Conservation (phyloP, 2,888 invertebrate genomes). For the Drosophila multiciliata region DNA sequence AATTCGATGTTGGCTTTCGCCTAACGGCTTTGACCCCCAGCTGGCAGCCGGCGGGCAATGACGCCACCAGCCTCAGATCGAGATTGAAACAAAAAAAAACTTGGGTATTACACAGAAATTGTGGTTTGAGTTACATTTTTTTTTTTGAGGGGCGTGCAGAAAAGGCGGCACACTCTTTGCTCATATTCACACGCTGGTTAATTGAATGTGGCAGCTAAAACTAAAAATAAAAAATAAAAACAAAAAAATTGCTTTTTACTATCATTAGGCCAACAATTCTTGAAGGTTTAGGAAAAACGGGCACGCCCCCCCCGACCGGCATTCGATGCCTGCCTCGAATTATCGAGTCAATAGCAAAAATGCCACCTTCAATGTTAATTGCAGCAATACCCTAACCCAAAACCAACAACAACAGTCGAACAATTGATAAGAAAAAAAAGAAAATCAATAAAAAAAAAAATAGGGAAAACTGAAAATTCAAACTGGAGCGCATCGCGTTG, state of each 20-base stretch:
- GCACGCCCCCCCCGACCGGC: slow-evolving; percentile 34
- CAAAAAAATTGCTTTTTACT: slow-evolving; percentile 28
- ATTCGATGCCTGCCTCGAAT: slow-evolving; percentile 43
- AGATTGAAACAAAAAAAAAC: slow-evolving; percentile 3
- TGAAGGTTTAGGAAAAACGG: not conserved
- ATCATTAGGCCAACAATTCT: slow-evolving; percentile 60
- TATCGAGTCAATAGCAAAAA: slow-evolving; percentile 73
- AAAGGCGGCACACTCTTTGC: slow-evolving; percentile 36
- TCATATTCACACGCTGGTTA: slow-evolving; percentile 74
- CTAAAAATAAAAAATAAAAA: not conserved
- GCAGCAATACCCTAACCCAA: slow-evolving; percentile 24
- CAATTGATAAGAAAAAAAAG: slow-evolving; percentile 6
- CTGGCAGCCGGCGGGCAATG: slow-evolving; percentile 44
- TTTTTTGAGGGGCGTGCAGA: slow-evolving; percentile 48
- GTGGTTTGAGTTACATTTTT: not conserved
- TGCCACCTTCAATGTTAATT: slow-evolving; percentile 72
- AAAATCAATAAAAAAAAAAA: not conserved
- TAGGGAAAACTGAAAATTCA: slow-evolving; percentile 7
- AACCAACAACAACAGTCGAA: not conserved
- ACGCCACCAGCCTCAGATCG: slow-evolving; percentile 53
- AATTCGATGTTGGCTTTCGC: slow-evolving; percentile 30
- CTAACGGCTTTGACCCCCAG: slow-evolving; percentile 35
- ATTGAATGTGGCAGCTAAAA: slow-evolving; percentile 61
- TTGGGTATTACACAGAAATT: not conserved
- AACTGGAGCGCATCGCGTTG: slow-evolving; percentile 30